A percentile compares a stretch with the other conserved stretches of the same genome.
phyloP scores from a whole-genome alignment of 2,888 invertebrate species.

The Entomobrya multifasciata region DNA sequence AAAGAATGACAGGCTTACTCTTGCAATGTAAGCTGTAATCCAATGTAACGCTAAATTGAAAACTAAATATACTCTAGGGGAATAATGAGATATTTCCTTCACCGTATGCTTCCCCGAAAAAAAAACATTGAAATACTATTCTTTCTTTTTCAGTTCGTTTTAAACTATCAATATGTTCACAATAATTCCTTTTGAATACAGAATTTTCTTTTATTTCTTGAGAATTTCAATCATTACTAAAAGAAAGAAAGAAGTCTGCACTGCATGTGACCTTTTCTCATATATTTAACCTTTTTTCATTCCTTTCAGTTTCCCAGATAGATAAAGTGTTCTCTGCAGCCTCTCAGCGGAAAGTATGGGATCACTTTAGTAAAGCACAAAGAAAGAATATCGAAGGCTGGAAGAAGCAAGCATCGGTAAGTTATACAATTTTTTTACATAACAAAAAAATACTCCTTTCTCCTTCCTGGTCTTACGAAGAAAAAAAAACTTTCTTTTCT shows the following conservation, averaged over 20 bases:
- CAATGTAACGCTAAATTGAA: background rate
- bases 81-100: conserved; percentile 45
- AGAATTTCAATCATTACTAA: conserved; percentile 6
- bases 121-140: background rate
- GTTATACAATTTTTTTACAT: conserved; percentile 80
- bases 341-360: conserved; percentile 99
- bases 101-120: background rate
- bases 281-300: background rate
- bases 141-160: background rate
- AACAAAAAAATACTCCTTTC: background rate
- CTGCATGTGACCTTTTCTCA: conserved; percentile 13
- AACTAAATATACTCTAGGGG: background rate
- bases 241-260: too few relatives aligned
- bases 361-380: conserved; percentile 99
- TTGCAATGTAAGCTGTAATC: conserved; percentile 91
- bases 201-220: background rate
- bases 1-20: conserved; percentile 91
- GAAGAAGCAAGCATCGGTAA: conserved; percentile 98
- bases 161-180: too few relatives aligned
- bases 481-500: conserved; percentile 24
- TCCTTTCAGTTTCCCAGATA: conserved; percentile 95
- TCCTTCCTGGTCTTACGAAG: background rate
- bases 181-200: background rate
- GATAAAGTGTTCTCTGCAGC: conserved; percentile 98
- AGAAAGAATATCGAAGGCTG: conserved; percentile 99